phyloP scores from a whole-genome alignment of 2,888 invertebrate genomes.

The Bellardia bayeri region DNA sequence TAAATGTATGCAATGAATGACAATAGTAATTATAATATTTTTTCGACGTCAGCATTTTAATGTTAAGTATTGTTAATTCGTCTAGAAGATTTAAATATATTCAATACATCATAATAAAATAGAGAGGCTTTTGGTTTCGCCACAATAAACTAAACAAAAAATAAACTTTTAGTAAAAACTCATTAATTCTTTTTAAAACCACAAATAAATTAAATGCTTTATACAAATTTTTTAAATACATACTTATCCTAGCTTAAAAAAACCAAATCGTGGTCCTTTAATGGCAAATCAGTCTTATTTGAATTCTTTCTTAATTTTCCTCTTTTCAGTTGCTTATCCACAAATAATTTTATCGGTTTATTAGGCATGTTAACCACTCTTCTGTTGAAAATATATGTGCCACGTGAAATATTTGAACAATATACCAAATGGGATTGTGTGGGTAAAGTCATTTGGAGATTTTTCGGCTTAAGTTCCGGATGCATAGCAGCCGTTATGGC shows the following conservation, averaged over 20 bases:
- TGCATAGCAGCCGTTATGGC: constrained; percentile 96
- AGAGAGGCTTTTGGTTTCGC: background rate
- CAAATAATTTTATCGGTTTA: constrained; percentile 91
- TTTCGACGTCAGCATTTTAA: too few relatives aligned
- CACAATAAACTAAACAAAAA: too few relatives aligned
- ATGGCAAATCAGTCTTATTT: too few relatives aligned
- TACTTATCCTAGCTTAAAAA: too few relatives aligned
- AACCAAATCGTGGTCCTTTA: too few relatives aligned
- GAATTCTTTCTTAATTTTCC: constrained; percentile 3
- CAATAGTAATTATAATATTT: too few relatives aligned
- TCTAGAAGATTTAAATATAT: background rate
- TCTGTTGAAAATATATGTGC: constrained; percentile 85
- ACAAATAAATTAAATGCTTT: background rate
- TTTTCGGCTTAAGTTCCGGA: constrained; percentile 94
- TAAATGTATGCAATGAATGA: too few relatives aligned
- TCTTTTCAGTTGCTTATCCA: constrained; percentile 88
- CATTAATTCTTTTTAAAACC: background rate
- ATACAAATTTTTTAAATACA: too few relatives aligned
- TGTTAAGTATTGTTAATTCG: too few relatives aligned
- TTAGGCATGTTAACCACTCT: constrained; percentile 91
- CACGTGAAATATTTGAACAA: constrained; percentile 78
- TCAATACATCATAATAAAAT: background rate
- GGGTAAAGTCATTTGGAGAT: constrained; percentile 89
- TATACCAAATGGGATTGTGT: constrained; percentile 82
- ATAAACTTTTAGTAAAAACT: background rate